Conservation (phyloP, 2,113 vertebrate species). For the Amphiprion ocellaris region DNA sequence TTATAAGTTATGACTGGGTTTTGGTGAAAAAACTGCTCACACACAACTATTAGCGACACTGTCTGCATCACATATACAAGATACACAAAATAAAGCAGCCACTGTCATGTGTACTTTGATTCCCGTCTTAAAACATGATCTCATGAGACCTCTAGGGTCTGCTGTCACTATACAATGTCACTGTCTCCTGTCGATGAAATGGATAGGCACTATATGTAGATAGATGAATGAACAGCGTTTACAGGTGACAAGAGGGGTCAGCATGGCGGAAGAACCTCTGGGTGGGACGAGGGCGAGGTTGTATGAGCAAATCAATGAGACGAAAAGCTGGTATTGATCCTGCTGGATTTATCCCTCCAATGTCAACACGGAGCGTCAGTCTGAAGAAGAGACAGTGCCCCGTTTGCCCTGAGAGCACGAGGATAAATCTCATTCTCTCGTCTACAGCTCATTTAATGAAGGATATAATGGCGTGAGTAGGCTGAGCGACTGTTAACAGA, state of each 20-base stretch:
- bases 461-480: conserved; percentile 72
- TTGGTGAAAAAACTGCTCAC: too few relatives aligned
- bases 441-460: conserved; percentile 74
- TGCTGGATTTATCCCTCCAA: conserved; percentile 79
- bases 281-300: conserved; percentile 68
- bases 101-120: neutral
- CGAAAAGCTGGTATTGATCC: conserved; percentile 80
- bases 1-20: too few relatives aligned
- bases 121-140: conserved; percentile 31
- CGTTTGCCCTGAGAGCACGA: conserved; percentile 67
- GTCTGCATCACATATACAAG: neutral
- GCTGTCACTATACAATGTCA: conserved; percentile 37
- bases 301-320: conserved; percentile 76
- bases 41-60: neutral
- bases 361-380: conserved; percentile 76
- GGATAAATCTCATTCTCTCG: conserved; percentile 72
- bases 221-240: conserved; percentile 63
- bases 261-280: conserved; percentile 63
- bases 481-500: conserved; percentile 68
- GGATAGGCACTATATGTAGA: conserved; percentile 64
- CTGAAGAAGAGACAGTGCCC: conserved; percentile 67
- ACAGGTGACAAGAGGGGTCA: conserved; percentile 72
- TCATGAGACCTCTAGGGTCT: conserved; percentile 37
- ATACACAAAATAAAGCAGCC: neutral
- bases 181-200: conserved; percentile 31